Base-by-base conservation (phyloP, 2,888 invertebrate species). In the Mayetiola destructor region DNA sequence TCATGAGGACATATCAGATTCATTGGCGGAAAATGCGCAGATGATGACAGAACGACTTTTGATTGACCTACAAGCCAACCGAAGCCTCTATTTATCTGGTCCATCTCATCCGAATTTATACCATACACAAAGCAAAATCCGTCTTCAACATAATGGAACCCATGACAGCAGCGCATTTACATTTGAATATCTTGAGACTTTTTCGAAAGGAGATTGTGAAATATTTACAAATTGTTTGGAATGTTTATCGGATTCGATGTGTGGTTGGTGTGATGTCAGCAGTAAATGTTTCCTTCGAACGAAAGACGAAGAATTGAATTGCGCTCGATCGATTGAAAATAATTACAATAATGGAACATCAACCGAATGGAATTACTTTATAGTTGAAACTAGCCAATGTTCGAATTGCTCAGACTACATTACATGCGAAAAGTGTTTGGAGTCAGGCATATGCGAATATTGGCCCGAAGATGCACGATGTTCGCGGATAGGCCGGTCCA, bases 261-360 rank as follows among this genome's bases (percentile, higher is more conserved):
- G 95, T 67, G 91, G 91, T 1, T 95, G 95, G 94, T 95, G 94
- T 67, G 86, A 88, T 60, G 68, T 84, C 10, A 83, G 79, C n/a
- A 74, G 78, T 61, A 75, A 77, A 54, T 90, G 89, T 68, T 77
- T 89, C 62, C 73, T 80, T 6, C 77, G 88, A 32, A 72, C 75
- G 14, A 74, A 78, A 0, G 83, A 87, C 63, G 88, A 89, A 68
- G 80, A 76, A 4, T 72, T 75, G 39, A 76, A 73, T 40, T 85
- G 85, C 64, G 65, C 70, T 1, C 16, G 27, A 8, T 67, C 69
- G 64, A n/a, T n/a, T n/a, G n/a, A n/a, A n/a, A 39, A 60, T 60
- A 2, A 59, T 6, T 39, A 9, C 4, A 20, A 35, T 36, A 23
- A 30, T 18, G 37, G 29, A 14, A 20, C 27, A 9, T 74, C 74